Evolutionary conservation across 2,113 vertebrate species (phyloP).

Genomic region (Tinamus guttatus): DNA sequence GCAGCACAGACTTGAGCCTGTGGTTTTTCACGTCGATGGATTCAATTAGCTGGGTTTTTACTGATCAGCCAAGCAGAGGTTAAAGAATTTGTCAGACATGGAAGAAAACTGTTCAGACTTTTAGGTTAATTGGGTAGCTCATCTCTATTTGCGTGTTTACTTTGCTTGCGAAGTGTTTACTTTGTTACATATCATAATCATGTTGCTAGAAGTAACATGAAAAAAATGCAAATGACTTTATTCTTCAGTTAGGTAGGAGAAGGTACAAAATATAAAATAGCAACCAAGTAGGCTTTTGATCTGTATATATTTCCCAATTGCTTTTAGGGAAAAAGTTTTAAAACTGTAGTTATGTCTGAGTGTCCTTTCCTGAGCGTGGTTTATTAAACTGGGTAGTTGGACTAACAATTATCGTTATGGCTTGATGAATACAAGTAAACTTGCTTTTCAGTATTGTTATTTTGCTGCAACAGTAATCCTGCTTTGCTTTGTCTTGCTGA

Average conservation of each 20-base stretch:
- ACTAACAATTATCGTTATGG: not conserved
- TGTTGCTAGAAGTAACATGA: not conserved
- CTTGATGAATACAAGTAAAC: not conserved
- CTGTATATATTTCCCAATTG: not conserved
- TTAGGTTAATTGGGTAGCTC: slow-evolving; percentile 3
- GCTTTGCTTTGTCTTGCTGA: not conserved
- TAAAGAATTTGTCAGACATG: slow-evolving; percentile 71
- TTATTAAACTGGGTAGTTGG: not conserved
- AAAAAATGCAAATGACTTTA: not conserved
- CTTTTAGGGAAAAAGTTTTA: slow-evolving; percentile 11
- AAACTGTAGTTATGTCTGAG: not conserved
- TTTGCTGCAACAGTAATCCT: not conserved
- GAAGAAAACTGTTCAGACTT: slow-evolving; percentile 57
- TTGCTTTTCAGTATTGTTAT: not conserved
- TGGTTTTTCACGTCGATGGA: slow-evolving; percentile 77
- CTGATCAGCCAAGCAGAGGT: slow-evolving; percentile 69
- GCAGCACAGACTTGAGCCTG: slow-evolving; percentile 75
- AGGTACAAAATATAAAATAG: not conserved
- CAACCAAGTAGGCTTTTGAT: not conserved
- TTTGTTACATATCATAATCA: not conserved
- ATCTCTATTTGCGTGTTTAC: not conserved
- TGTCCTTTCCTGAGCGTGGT: slow-evolving; percentile 12
- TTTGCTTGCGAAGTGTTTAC: not conserved
- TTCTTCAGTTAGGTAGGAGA: not conserved
- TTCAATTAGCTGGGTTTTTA: slow-evolving; percentile 79